Base-by-base conservation (phyloP, 1,140 invertebrate genomes). In the Cyclargus thomasi region DNA sequence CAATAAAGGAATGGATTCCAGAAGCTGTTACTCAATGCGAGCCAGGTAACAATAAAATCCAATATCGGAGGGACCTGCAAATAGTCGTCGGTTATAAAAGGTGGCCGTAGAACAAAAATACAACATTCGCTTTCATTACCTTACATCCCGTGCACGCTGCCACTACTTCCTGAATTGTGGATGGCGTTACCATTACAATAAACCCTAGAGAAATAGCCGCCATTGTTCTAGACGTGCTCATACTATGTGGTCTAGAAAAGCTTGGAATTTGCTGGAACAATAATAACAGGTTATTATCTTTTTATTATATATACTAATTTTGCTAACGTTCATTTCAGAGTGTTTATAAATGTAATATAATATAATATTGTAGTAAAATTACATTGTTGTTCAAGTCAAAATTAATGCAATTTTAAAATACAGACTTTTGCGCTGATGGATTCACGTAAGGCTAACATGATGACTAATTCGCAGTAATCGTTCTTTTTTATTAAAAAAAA, bases 1-100 rank as follows among this genome's bases (percentile, higher is more conserved):
- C 96, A 96, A 83, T 96, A 97, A 65, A 97, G 93, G 81, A 97
- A 96, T 6, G 95, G 95, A 90, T 97, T 96, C 95, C 95, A 96
- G 80, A 96, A 95, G 84, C 95, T 96, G 84, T 96, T 96, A 76
- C 95, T 96, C n/a, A 96, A 87, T 2, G 95, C 95, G 68, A 96
- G 90, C 95, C 95, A 96, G 47, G 96, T 96, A 64, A 95, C 95
- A 18, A 96, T 87, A 80, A 97, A 97, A 82, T 96, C 95, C 67
- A 97, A 88, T 68, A 94, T 93, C 7, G 95, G 93, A 1, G 95
- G 95, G 72, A 96, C 93, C 92, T 95, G 83, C 3, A 82, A 77
- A 63, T 73, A 74, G 80, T 75, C 72, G 77, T n/a, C 74, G 39
- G 39, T 14, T 65, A 68, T 63, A 53, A 63, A 1, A 29, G 62